Evolutionary conservation across 2,888 invertebrate species (phyloP).

Genomic region (Buathra laborator): DNA sequence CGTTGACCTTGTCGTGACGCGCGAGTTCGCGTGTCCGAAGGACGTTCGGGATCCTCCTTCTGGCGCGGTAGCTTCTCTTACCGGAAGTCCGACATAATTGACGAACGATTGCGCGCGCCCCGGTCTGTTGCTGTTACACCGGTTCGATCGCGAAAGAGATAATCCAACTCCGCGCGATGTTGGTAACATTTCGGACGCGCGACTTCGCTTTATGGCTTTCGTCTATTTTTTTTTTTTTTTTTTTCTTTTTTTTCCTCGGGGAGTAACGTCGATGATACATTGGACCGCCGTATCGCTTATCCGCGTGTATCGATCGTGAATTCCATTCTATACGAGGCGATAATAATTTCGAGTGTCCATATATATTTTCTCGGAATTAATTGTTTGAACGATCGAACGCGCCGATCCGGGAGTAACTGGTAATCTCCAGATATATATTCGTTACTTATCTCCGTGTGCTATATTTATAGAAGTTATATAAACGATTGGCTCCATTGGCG

Average conservation of each 20-base stretch:
- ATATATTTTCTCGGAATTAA: constrained; percentile 21
- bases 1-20: constrained; percentile 49
- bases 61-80: constrained; percentile 14
- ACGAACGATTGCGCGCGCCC: constrained; percentile 4
- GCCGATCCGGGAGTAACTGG: constrained; percentile 12
- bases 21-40: constrained; percentile 54
- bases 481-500: constrained; percentile 9
- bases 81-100: constrained; percentile 58
- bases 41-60: constrained; percentile 46
- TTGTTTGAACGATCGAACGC: constrained; percentile 13
- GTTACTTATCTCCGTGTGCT: neutral
- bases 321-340: neutral
- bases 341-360: constrained; percentile 18
- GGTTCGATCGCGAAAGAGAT: constrained; percentile 40
- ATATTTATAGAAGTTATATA: constrained; percentile 3
- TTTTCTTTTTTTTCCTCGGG: neutral
- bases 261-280: constrained; percentile 2
- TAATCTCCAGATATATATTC: constrained; percentile 16
- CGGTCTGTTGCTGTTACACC: constrained; percentile 4
- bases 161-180: constrained; percentile 25
- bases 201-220: neutral
- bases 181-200: neutral
- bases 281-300: constrained; percentile 7
- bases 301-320: constrained; percentile 9
- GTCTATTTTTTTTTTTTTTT: constrained; percentile 1